Conservation (phyloP, 2,888 invertebrate genomes). For the Cephalotes varians region DNA sequence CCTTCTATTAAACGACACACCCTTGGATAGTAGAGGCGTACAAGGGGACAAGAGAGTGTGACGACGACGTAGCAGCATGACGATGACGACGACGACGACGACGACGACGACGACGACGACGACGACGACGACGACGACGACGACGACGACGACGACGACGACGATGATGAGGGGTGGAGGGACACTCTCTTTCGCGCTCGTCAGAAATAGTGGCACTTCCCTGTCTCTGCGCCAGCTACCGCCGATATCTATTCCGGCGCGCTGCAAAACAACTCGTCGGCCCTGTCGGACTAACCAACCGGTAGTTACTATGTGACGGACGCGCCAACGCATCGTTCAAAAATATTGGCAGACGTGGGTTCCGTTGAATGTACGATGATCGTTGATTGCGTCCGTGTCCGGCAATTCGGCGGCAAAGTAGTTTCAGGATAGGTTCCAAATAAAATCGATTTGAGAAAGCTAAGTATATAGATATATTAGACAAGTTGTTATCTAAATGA, state of each 20-base stretch:
- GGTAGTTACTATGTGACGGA: constrained; percentile 68
- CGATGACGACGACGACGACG: constrained; percentile 27
- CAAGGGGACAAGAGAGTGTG: constrained; percentile 25
- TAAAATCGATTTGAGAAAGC: background rate
- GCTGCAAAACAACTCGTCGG: constrained; percentile 85
- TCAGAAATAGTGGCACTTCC: constrained; percentile 86
- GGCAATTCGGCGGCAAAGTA: constrained; percentile 2
- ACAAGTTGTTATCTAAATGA: background rate
- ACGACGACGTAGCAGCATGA: constrained; percentile 30
- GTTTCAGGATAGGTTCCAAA: background rate
- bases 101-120: constrained; percentile 31
- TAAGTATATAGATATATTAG: background rate
- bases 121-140: constrained; percentile 46
- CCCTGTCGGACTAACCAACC: constrained; percentile 73
- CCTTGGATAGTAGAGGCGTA: constrained; percentile 41
- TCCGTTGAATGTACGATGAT: constrained; percentile 12
- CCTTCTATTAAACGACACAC: constrained; percentile 78
- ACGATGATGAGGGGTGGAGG: constrained; percentile 58
- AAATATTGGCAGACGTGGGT: constrained; percentile 59
- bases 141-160: constrained; percentile 43
- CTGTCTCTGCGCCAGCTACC: constrained; percentile 86
- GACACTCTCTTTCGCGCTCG: constrained; percentile 75
- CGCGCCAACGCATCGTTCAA: constrained; percentile 60
- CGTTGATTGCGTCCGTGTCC: constrained; percentile 45
- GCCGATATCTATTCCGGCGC: constrained; percentile 87